A percentile compares a stretch with the other conserved stretches of the same genome.
Evolutionary conservation across 23 tunicate species (phyloP).

Genomic region (Trididemnum nubilum): DNA sequence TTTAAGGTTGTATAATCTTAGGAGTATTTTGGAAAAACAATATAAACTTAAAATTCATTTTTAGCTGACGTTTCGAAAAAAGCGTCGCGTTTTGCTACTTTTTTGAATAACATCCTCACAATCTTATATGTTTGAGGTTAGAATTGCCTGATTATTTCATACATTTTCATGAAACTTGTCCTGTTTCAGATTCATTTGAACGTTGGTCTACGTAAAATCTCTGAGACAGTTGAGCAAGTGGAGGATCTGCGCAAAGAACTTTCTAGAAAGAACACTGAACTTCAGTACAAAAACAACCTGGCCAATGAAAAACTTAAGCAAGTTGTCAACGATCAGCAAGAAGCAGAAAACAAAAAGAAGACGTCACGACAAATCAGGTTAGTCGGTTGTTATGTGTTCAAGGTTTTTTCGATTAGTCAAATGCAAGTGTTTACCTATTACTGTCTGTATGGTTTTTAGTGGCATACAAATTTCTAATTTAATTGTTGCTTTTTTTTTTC

Average conservation of each 20-base stretch:
- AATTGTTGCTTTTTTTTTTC: no score
- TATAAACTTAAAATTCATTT: no score
- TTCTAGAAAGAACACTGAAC: constrained; percentile 78
- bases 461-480: no score
- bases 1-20: no score
- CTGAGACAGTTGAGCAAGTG: constrained; percentile 98
- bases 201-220: constrained; percentile 91
- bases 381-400: not conserved
- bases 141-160: no score
- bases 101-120: no score
- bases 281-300: constrained; percentile 83
- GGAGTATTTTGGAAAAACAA: no score
- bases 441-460: no score
- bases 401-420: not conserved
- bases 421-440: not conserved
- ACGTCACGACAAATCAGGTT: constrained; percentile 90
- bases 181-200: constrained; percentile 90
- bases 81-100: no score
- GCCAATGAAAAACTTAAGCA: constrained; percentile 91
- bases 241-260: constrained; percentile 85
- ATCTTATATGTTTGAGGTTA: no score
- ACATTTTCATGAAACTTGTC: no score
- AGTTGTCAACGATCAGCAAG: constrained; percentile 97
- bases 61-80: no score
- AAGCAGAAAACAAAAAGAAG: constrained; percentile 97